Evolutionary conservation across 1,140 invertebrate genomes (phyloP), one percentile per base, ranked within the genome.

Genomic region (Trissolcus basalis): DNA sequence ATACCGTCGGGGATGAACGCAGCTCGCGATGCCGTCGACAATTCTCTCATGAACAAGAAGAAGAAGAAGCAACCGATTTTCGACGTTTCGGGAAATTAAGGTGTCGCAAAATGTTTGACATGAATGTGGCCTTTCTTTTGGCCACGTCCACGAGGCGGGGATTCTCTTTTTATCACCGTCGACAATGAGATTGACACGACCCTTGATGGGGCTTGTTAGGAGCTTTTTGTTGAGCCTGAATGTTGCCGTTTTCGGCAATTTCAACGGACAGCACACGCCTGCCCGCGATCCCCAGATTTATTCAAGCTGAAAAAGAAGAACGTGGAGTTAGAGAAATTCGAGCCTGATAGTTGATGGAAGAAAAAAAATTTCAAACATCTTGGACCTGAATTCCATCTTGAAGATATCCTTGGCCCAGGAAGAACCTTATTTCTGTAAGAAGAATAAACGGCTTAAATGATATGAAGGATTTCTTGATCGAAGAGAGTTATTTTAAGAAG

Each of bases 81-180:
- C 47, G 70, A 69, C 69, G 63, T 70, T 60, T 70, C 69, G 69
- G 64, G 76, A 73, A 78, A 78, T 78, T 73, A 78, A 78, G 65
- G 76, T 78, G 76, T 78, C 76, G 65, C 65, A 59, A 56, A 70
- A 78, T 70, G 69, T 69, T 78, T 65, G 69, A 70, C 76, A 78
- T 65, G 64, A 78, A 60, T 48, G 32, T 13, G 0, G 48, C 49
- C 36, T 44, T 78, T 70, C 48, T 71, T 74, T 64, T 53, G 59
- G 41, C 39, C 43, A 10, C 39, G 16, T 54, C 12, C 47, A 43
- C 11, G 3, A 27, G 16, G 49, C 49, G 53, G 43, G 11, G 2
- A n/a, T n/a, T 33, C 10, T 19, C 50, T 65, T 77, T 71, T 77
- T 67, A 71, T 77, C 50, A 71, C 67, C 55, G 19, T 12, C 60